Percentiles rank a stretch among this genome's conserved stretches.
These are phyloP conservation scores for Peromyscus eremicus DNA, from an alignment of 2,797 vertebrate species.

Conservation along the genomic window DNA sequence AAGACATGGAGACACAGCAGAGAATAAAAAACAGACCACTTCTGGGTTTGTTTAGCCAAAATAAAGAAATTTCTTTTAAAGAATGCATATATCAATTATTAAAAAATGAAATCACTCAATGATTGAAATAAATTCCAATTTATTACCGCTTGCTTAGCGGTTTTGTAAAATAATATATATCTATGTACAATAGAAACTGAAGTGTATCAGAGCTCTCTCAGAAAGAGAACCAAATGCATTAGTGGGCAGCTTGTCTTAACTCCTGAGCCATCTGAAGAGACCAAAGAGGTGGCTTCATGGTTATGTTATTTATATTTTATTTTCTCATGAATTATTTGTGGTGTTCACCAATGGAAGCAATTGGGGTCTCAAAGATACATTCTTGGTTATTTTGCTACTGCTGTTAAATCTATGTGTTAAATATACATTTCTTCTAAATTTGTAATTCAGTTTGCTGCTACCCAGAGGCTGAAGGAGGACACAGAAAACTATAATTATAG, in stretches of 20 bases:
- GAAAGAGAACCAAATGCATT: not conserved
- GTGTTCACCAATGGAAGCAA: not conserved
- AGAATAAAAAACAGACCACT: not conserved
- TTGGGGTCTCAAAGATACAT: not conserved
- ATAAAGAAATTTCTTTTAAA: not conserved
- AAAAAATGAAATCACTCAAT: not conserved
- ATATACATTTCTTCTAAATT: not conserved
- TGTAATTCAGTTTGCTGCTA: not conserved
- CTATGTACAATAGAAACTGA: not conserved
- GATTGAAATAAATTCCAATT: not conserved
- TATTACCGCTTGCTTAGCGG: not conserved
- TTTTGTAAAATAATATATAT: not conserved
- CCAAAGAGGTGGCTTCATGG: not conserved
- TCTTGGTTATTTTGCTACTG: not conserved
- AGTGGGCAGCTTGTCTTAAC: not conserved
- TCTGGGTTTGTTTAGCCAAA: not conserved
- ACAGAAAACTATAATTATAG: constrained; percentile 20
- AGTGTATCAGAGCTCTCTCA: not conserved
- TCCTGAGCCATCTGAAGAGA: not conserved
- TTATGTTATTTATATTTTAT: not conserved
- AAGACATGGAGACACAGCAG: not conserved
- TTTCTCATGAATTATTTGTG: not conserved
- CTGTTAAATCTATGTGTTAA: constrained; percentile 23
- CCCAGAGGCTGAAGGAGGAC: not conserved
- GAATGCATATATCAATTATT: not conserved